A percentile compares a stretch with the other conserved stretches of the same genome.
Conservation (phyloP, 2,888 invertebrate genomes). For the Trichopoda pennipes region DNA sequence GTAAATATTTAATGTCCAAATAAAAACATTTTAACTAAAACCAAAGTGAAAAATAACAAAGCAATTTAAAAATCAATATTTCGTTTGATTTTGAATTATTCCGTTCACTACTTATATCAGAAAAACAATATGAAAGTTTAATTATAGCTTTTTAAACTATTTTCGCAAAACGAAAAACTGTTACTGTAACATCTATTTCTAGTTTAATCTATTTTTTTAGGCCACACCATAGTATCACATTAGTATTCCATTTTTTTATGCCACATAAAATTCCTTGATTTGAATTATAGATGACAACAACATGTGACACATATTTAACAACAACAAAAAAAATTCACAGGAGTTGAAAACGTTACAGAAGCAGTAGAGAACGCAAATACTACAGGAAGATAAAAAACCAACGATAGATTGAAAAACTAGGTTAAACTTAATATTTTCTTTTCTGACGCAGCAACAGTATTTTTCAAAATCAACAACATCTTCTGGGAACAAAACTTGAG, state of each 20-base stretch:
- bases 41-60: too few relatives aligned
- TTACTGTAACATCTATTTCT: background rate
- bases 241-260: conserved; percentile 55
- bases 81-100: too few relatives aligned
- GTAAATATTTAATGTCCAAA: too few relatives aligned
- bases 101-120: too few relatives aligned
- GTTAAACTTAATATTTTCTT: conserved; percentile 62
- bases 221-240: conserved; percentile 54
- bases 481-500: conserved; percentile 44
- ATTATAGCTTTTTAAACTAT: background rate
- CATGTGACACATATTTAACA: conserved; percentile 58
- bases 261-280: conserved; percentile 63
- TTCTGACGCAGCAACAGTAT: conserved; percentile 25
- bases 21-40: too few relatives aligned
- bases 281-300: conserved; percentile 65
- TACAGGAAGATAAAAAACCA: conserved; percentile 5
- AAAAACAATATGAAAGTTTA: too few relatives aligned
- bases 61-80: too few relatives aligned
- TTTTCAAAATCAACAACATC: conserved; percentile 38
- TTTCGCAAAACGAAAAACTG: background rate
- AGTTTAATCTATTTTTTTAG: conserved; percentile 13
- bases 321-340: conserved; percentile 11
- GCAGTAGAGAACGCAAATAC: background rate
- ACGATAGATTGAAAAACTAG: conserved; percentile 49
- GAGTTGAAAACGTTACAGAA: conserved; percentile 3